These are phyloP conservation scores for Leptura quadrifasciata DNA, from an alignment of 2,888 invertebrate genomes.

Conservation along the genomic window DNA sequence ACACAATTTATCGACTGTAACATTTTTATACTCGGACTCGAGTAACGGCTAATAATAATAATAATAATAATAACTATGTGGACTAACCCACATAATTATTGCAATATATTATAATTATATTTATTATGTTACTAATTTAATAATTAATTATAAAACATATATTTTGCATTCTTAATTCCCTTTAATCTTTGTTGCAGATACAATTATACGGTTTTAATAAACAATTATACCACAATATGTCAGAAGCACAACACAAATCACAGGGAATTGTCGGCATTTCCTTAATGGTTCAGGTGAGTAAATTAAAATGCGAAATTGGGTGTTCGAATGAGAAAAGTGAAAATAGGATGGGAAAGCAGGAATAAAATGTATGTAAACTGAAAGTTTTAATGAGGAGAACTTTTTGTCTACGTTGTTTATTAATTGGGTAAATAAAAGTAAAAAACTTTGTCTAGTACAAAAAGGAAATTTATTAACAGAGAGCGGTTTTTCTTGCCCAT, in stretches of 20 bases:
- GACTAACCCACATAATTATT: too few relatives aligned
- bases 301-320: constrained; percentile 17
- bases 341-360: background rate
- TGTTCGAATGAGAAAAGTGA: background rate
- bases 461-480: constrained; percentile 2
- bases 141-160: background rate
- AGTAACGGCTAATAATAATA: too few relatives aligned
- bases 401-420: constrained; percentile 1
- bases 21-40: too few relatives aligned
- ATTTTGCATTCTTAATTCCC: background rate
- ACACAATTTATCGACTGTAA: too few relatives aligned
- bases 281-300: constrained; percentile 92
- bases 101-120: too few relatives aligned
- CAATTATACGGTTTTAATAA: constrained; percentile 98
- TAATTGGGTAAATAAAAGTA: constrained; percentile 14
- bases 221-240: constrained; percentile 97
- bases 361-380: constrained; percentile 35
- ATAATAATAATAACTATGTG: too few relatives aligned
- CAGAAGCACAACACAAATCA: constrained; percentile 96
- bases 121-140: background rate
- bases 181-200: constrained; percentile 79
- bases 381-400: constrained; percentile 30
- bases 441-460: background rate
- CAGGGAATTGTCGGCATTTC: constrained; percentile 97
- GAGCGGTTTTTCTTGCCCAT: background rate